Base-by-base conservation (phyloP, 2,888 invertebrate species). In the Eupsilia transversa region DNA sequence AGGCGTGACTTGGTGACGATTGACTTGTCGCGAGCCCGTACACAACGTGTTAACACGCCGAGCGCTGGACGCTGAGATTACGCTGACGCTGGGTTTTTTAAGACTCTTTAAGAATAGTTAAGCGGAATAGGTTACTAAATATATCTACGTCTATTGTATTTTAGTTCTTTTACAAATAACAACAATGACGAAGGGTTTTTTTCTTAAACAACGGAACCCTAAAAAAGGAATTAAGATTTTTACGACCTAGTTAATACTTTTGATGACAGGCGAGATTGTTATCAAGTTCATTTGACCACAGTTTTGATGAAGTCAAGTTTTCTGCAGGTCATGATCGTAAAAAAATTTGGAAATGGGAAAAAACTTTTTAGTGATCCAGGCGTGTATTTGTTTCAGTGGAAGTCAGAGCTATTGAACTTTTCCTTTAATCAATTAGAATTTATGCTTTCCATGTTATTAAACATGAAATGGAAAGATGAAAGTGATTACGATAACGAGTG, bases 181-280 rank as follows among this genome's bases (percentile, higher is more conserved):
- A 38, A 73, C 12, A 20, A 12, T 33, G 20, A 33, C 20, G 5
- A 14, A n/a, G 20, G 14, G 27, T 20, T 61, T 56, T 27, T 3
- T 49, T n/a, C 3, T 23, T 3, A 1, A 1, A 38, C 27, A 6
- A 27, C 9, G 33, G 70, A 33, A 56, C 61, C 54, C 35, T 77
- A 70, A 56, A 69, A 75, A 77, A 56, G 38, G 54, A 54, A 76
- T 77, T 61, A 61, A 61, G 54, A 70, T 17, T 76, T 77, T 76
- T 61, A 61, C 54, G 61, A 66, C 75, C 43, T 61, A 65, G 60
- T 64, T 79, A 79, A 65, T 77, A 66, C 65, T 77, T 75, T 79
- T 43, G 33, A 65, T 61, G 79, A 66, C 72, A 77, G 64, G 49
- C 46, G 33, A 56, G 54, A 72, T 78, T 79, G 27, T 79, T 60